Evolutionary conservation across 2,888 invertebrate genomes (phyloP).

Genomic region (Gymnoscelis rufifasciata): DNA sequence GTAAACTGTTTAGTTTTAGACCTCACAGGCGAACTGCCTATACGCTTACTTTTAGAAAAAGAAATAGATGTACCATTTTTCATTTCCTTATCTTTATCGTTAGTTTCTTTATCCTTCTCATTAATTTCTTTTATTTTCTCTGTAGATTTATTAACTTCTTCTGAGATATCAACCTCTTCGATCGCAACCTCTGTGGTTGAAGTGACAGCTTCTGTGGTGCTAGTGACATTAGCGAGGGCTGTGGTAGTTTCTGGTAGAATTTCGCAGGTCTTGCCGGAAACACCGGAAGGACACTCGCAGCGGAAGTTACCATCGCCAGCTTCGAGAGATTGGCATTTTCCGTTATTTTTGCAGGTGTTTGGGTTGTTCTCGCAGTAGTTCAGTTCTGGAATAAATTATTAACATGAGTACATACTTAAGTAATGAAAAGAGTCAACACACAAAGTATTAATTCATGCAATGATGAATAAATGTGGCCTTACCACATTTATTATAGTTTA

Average conservation of each 20-base stretch:
- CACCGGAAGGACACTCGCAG: conserved; percentile 87
- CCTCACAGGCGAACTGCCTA: conserved; percentile 16
- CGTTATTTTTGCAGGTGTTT: conserved; percentile 87
- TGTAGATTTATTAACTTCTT: conserved; percentile 17
- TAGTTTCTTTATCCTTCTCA: conserved; percentile 3
- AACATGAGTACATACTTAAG: no score
- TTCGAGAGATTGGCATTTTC: conserved; percentile 88
- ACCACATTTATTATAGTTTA: no score
- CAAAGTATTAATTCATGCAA: no score
- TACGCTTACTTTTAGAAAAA: conserved; percentile 15
- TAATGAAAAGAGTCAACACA: no score
- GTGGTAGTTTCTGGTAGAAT: conserved; percentile 60
- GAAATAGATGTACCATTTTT: no score
- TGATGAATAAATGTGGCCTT: no score
- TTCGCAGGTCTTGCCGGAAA: conserved; percentile 88
- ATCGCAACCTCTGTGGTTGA: conserved; percentile 23
- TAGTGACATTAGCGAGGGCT: conserved; percentile 31
- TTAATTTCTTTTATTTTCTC: conserved; percentile 15
- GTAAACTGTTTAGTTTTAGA: conserved; percentile 21
- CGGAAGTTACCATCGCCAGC: conserved; percentile 87
- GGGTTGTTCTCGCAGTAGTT: conserved; percentile 90
- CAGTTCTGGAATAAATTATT: conserved; percentile 77
- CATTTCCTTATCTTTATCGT: no score
- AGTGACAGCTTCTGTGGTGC: conserved; percentile 25
- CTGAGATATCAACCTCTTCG: conserved; percentile 15